phyloP scores from a whole-genome alignment of 2,888 invertebrate genomes.

The Syrphus vitripennis region DNA sequence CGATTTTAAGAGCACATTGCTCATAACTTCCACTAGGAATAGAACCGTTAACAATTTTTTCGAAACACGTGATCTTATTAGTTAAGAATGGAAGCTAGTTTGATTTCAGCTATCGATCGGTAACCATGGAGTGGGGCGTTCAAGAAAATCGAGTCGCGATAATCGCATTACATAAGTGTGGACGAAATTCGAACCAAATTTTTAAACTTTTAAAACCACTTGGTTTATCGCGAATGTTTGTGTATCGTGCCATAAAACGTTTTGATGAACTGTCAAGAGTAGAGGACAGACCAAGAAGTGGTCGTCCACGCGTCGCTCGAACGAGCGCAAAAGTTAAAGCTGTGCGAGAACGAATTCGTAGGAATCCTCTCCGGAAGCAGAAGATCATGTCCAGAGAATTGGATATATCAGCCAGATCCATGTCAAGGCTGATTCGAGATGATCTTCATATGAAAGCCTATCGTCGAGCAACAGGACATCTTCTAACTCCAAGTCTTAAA shows the following conservation, averaged over 20 bases:
- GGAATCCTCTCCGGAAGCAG: slow-evolving; percentile 35
- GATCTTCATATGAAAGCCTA: too few relatives aligned
- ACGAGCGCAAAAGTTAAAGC: slow-evolving; percentile 19
- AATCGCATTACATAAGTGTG: slow-evolving; percentile 8
- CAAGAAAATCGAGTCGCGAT: not conserved
- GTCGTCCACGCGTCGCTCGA: not conserved
- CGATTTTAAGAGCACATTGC: not conserved
- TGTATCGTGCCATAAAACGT: too few relatives aligned
- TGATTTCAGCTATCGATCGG: too few relatives aligned
- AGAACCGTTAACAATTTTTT: too few relatives aligned
- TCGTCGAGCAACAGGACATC: not conserved
- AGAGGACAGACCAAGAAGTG: not conserved
- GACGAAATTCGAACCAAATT: slow-evolving; percentile 21
- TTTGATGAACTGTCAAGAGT: too few relatives aligned
- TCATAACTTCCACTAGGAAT: too few relatives aligned
- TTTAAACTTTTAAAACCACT: slow-evolving; percentile 5
- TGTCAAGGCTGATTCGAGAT: too few relatives aligned
- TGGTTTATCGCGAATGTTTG: slow-evolving; percentile 1
- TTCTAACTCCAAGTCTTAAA: not conserved
- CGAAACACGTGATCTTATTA: too few relatives aligned
- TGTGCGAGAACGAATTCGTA: slow-evolving; percentile 14
- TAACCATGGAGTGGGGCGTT: too few relatives aligned
- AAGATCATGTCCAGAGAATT: slow-evolving; percentile 20
- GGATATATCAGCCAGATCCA: not conserved
- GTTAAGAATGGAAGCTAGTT: too few relatives aligned